Evolutionary conservation across 2,113 vertebrate species (phyloP).

Genomic region (Candoia aspera): DNA sequence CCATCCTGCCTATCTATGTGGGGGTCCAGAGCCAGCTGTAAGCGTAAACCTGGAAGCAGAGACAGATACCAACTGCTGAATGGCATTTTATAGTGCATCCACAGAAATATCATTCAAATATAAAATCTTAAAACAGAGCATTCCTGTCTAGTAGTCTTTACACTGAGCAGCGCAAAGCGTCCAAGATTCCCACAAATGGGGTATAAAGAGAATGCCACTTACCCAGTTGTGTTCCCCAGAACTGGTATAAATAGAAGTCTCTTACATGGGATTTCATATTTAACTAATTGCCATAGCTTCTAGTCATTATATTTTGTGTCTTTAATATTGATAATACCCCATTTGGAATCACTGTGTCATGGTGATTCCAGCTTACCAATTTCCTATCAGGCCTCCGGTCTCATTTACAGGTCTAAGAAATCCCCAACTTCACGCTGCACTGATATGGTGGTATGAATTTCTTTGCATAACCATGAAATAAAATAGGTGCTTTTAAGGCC

Average conservation of each 20-base stretch:
- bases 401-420: background rate
- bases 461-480: background rate
- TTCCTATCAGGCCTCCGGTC: background rate
- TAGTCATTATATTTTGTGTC: background rate
- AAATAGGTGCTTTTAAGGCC: background rate
- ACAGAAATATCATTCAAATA: background rate
- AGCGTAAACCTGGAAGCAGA: constrained; percentile 19
- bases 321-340: background rate
- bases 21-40: constrained; percentile 9
- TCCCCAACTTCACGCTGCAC: background rate
- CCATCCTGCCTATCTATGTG: constrained; percentile 17
- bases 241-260: background rate
- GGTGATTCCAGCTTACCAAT: background rate
- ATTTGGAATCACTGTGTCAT: background rate
- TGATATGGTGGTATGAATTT: background rate
- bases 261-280: background rate
- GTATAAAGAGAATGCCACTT: background rate
- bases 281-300: background rate
- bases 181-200: background rate
- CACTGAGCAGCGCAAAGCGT: background rate
- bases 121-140: background rate
- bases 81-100: background rate
- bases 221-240: background rate
- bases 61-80: background rate
- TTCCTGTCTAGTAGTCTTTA: background rate